These are phyloP conservation scores for Drosophila murphyi DNA, from an alignment of 1,140 invertebrate genomes.

Conservation along the genomic window DNA sequence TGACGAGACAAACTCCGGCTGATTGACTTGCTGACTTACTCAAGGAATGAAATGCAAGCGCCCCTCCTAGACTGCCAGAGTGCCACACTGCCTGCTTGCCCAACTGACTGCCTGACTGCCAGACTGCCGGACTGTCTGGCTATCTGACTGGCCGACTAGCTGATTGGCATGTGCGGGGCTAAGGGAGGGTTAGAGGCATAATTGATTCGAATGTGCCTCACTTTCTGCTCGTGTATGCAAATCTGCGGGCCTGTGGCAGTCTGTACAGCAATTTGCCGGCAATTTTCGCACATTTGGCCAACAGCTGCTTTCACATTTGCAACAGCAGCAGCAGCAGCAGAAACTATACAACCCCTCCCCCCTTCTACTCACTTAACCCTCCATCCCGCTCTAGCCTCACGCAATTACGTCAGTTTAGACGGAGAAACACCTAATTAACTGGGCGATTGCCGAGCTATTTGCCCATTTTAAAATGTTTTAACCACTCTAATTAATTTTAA, in stretches of 20 bases:
- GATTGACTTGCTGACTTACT: constrained; percentile 63
- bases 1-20: constrained; percentile 48
- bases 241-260: constrained; percentile 43
- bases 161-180: constrained; percentile 22
- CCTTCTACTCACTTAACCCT: not conserved
- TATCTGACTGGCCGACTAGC: constrained; percentile 34
- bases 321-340: constrained; percentile 11
- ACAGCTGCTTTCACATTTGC: constrained; percentile 76
- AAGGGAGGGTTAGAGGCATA: not conserved
- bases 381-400: not conserved
- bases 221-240: constrained; percentile 59
- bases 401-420: constrained; percentile 66
- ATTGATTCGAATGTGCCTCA: constrained; percentile 46
- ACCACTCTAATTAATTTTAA: constrained; percentile 70
- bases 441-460: constrained; percentile 58
- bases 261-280: constrained; percentile 58
- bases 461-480: constrained; percentile 35
- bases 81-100: constrained; percentile 20
- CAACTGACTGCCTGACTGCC: constrained; percentile 1
- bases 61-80: not conserved
- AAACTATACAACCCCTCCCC: constrained; percentile 20
- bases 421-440: constrained; percentile 62
- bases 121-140: constrained; percentile 3
- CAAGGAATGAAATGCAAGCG: constrained; percentile 30
- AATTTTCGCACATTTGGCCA: constrained; percentile 79